Percentiles rank a stretch among this genome's conserved stretches.
phyloP scores from a whole-genome alignment of 2,113 vertebrate genomes.

The Plotosus lineatus region DNA sequence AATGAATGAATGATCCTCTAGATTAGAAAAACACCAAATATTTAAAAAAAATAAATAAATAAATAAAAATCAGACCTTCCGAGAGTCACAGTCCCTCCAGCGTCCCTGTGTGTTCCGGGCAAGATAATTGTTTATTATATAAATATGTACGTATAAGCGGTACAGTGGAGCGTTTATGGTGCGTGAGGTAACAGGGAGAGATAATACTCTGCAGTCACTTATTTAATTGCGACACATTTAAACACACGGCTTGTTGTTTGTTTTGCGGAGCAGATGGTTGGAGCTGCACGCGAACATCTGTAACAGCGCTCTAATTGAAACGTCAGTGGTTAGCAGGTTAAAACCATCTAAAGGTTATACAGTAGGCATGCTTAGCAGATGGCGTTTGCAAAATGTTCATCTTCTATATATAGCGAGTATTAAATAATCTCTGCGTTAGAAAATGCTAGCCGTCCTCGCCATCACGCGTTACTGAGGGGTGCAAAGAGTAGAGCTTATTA shows the following conservation, averaged over 20 bases:
- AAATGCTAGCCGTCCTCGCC: neutral
- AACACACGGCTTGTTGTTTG: slow-evolving; percentile 74
- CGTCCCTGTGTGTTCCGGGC: too few species aligned
- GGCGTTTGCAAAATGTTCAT: neutral
- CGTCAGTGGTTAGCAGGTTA: slow-evolving; percentile 70
- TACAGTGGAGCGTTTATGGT: neutral
- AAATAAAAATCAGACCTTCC: too few species aligned
- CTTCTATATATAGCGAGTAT: neutral
- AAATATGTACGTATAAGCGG: too few species aligned
- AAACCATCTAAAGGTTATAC: slow-evolving; percentile 1
- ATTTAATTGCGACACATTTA: neutral
- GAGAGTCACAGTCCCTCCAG: too few species aligned
- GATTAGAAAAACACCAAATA: too few species aligned
- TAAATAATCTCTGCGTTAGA: neutral
- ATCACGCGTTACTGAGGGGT: neutral
- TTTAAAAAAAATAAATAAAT: too few species aligned
- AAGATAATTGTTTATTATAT: too few species aligned
- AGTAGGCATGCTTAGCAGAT: neutral
- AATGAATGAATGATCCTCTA: too few species aligned
- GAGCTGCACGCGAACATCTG: slow-evolving; percentile 63
- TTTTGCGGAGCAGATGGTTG: slow-evolving; percentile 76
- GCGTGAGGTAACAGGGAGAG: neutral
- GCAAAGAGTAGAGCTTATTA: neutral
- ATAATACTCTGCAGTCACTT: neutral
- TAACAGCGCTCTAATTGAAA: slow-evolving; percentile 77